Percentiles rank a stretch among this genome's conserved stretches.
Conservation (phyloP, 2,888 invertebrate genomes). For the Aphrophora alni region DNA sequence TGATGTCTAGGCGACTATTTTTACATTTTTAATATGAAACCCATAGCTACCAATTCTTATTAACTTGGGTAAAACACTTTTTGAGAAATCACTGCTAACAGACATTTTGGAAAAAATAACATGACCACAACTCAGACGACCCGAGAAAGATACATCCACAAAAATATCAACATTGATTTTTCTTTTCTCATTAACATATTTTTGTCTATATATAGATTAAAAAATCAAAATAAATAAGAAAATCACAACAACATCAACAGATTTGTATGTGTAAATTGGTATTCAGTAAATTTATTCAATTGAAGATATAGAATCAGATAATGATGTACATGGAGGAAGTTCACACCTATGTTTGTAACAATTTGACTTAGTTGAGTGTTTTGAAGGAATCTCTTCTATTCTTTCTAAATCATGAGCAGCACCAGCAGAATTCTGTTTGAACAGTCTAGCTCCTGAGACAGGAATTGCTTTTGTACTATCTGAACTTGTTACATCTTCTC, state of each 20-base stretch:
- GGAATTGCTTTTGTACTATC: constrained; percentile 21
- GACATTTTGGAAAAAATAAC: too few relatives aligned
- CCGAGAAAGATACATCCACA: too few relatives aligned
- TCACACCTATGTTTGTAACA: constrained; percentile 45
- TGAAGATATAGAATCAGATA: neutral
- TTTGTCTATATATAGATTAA: too few relatives aligned
- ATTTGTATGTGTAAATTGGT: neutral
- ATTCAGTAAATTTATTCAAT: neutral
- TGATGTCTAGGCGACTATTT: too few relatives aligned
- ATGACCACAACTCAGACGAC: too few relatives aligned
- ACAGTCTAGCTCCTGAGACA: constrained; percentile 55
- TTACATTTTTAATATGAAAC: too few relatives aligned
- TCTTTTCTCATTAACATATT: too few relatives aligned
- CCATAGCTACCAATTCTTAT: too few relatives aligned
- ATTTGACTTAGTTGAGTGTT: constrained; percentile 11
- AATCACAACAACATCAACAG: neutral
- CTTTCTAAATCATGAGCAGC: constrained; percentile 72
- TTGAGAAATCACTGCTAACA: too few relatives aligned
- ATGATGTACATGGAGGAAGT: constrained; percentile 16
- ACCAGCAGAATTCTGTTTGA: constrained; percentile 72
- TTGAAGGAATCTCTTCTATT: constrained; percentile 65
- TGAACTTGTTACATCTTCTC: constrained; percentile 60
- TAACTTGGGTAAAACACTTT: too few relatives aligned
- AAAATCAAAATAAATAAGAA: neutral
- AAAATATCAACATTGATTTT: too few relatives aligned